These are phyloP conservation scores for Sinocyclocheilus grahami DNA, from an alignment of 2,113 vertebrate species.

Conservation along the genomic window DNA sequence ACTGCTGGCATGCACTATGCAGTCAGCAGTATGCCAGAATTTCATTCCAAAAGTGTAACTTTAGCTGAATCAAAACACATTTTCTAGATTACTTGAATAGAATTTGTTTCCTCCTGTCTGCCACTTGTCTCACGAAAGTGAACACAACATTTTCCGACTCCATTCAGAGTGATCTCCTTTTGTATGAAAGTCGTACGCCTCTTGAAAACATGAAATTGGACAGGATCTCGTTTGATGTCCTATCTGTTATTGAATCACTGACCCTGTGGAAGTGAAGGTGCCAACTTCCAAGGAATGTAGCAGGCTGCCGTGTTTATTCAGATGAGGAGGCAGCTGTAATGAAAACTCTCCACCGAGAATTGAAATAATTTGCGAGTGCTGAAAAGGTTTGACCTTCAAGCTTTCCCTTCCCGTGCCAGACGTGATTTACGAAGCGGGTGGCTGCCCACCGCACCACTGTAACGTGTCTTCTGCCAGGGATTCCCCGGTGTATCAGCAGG, in stretches of 20 bases:
- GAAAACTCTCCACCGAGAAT: constrained; percentile 44
- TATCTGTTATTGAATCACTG: constrained; percentile 30
- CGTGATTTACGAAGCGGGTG: constrained; percentile 29
- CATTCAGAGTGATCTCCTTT: neutral
- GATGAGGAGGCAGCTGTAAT: constrained; percentile 55
- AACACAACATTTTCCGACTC: constrained; percentile 6
- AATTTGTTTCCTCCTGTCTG: neutral
- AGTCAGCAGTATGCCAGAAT: neutral
- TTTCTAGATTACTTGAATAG: neutral
- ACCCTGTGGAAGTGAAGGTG: constrained; percentile 18
- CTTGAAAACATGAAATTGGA: constrained; percentile 9
- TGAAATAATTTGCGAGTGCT: constrained; percentile 53
- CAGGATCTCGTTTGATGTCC: constrained; percentile 15
- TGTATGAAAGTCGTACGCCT: constrained; percentile 1
- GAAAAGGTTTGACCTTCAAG: constrained; percentile 51
- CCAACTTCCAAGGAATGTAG: constrained; percentile 36
- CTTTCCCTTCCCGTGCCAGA: constrained; percentile 3
- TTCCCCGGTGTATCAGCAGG: constrained; percentile 30
- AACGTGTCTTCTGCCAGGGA: constrained; percentile 43
- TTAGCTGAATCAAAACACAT: neutral
- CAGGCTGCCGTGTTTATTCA: constrained; percentile 46
- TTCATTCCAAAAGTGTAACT: neutral
- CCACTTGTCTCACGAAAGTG: neutral
- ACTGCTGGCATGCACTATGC: neutral
- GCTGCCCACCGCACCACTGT: neutral